Base-by-base conservation (phyloP, 1,140 invertebrate species). In the Neuroterus valhalla region DNA sequence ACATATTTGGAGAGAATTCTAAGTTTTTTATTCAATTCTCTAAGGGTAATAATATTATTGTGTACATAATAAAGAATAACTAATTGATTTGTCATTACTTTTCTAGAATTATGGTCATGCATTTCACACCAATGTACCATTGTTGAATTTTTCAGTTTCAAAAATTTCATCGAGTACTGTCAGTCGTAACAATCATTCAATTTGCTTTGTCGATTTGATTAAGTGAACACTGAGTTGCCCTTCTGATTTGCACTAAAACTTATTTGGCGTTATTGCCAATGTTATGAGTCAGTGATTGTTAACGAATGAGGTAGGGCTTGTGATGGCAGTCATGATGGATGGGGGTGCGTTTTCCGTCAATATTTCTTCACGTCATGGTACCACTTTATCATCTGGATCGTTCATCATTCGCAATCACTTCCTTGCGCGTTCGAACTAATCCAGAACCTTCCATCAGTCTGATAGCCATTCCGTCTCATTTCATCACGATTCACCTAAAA, bases 361-460 rank as follows among this genome's bases (percentile, higher is more conserved):
- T 85, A 84, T 86, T 81, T 77, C 83, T 82, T 66, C 70, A 52
- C 74, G 78, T 81, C 76, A 70, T 78, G 77, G 78, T 77, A 80
- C 80, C 81, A 82, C 82, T 87, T 86, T 83, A 86, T 86, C 83
- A 85, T 86, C 82, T 77, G 80, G 82, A 77, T 85, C 85, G 85
- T 87, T 79, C 85, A 86, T 87, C 86, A 86, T 87, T 82, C 81
- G 78, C 84, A 84, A 87, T 87, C 86, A 85, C 83, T 86, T 86
- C 82, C 84, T 86, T 80, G 81, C 80, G 77, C 81, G 75, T 71
- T 44, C 70, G 66, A 77, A 78, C 79, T 83, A 79, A 82, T 84
- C 75, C 80, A 52, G 6, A 62, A 44, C 21, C 50, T 71, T 71
- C 55, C 70, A 66, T 70, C 70, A 71, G 42, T 45, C 45, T 55